These are phyloP conservation scores for Caerostris darwini DNA, from an alignment of 1,140 invertebrate species.

Conservation along the genomic window DNA sequence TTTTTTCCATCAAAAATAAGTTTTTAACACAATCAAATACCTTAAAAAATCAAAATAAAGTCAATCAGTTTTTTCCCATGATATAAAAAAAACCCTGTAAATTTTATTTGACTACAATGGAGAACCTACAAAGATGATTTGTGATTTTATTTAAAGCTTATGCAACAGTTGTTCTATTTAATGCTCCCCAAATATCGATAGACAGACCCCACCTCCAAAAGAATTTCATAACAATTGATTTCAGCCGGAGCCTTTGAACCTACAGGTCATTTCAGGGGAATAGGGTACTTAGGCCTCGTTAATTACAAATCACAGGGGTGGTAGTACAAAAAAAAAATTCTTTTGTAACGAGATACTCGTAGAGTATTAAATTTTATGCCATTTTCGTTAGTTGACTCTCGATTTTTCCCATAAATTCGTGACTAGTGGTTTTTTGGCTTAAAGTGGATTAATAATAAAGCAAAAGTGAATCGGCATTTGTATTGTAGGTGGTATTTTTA, in stretches of 20 bases:
- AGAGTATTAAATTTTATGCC: background rate
- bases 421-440: background rate
- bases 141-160: background rate
- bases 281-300: slow-evolving; percentile 54
- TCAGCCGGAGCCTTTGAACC: slow-evolving; percentile 67
- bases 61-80: too few species aligned
- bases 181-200: background rate
- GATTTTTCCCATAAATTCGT: background rate
- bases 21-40: background rate
- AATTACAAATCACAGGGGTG: slow-evolving; percentile 52
- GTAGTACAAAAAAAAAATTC: slow-evolving; percentile 25
- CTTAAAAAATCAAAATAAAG: background rate
- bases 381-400: background rate
- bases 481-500: background rate
- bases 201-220: slow-evolving; percentile 7
- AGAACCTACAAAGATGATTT: background rate
- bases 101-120: background rate
- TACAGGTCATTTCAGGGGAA: slow-evolving; percentile 35
- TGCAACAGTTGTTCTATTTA: background rate
- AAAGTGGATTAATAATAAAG: background rate
- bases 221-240: slow-evolving; percentile 66
- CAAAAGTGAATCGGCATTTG: background rate
- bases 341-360: slow-evolving; percentile 5
- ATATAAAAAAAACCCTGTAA: background rate
- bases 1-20: background rate